phyloP scores from a whole-genome alignment of 2,888 invertebrate species.

The Catocala nupta region DNA sequence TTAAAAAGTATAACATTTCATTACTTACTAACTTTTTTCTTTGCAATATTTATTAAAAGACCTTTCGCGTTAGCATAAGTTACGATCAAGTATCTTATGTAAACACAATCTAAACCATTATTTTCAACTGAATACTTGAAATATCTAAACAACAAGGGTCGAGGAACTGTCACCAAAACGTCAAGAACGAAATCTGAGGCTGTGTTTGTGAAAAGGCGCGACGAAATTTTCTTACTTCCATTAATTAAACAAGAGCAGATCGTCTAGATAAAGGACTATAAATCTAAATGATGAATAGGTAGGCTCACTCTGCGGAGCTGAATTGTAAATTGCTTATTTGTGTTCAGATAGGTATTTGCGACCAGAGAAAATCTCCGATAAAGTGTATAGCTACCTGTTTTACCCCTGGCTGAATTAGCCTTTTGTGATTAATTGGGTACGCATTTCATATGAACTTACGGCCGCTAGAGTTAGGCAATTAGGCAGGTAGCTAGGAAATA shows the following conservation, averaged over 20 bases:
- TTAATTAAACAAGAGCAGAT: conserved; percentile 85
- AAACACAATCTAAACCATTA: neutral
- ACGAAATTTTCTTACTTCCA: conserved; percentile 78
- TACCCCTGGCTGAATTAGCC: conserved; percentile 37
- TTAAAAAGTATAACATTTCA: no score
- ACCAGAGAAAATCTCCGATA: conserved; percentile 39
- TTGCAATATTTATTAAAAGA: no score
- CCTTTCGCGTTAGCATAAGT: neutral
- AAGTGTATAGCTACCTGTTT: conserved; percentile 39
- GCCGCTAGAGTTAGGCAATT: conserved; percentile 2
- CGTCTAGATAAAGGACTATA: conserved; percentile 83
- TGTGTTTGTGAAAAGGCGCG: conserved; percentile 57
- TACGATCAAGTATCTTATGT: neutral
- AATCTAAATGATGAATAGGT: conserved; percentile 86
- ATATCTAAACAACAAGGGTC: conserved; percentile 44
- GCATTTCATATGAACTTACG: conserved; percentile 38
- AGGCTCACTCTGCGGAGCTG: conserved; percentile 72
- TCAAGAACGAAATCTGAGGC: conserved; percentile 56
- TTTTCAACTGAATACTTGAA: neutral
- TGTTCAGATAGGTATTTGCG: conserved; percentile 58
- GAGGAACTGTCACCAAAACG: conserved; percentile 52
- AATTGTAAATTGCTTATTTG: conserved; percentile 84
- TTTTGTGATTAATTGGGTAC: conserved; percentile 56
- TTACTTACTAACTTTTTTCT: no score
- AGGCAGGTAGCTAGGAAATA: conserved; percentile 7